A percentile compares a stretch with the other conserved stretches of the same genome.
Evolutionary conservation across 2,113 vertebrate genomes (phyloP).

Genomic region (Emydura subglobosa): DNA sequence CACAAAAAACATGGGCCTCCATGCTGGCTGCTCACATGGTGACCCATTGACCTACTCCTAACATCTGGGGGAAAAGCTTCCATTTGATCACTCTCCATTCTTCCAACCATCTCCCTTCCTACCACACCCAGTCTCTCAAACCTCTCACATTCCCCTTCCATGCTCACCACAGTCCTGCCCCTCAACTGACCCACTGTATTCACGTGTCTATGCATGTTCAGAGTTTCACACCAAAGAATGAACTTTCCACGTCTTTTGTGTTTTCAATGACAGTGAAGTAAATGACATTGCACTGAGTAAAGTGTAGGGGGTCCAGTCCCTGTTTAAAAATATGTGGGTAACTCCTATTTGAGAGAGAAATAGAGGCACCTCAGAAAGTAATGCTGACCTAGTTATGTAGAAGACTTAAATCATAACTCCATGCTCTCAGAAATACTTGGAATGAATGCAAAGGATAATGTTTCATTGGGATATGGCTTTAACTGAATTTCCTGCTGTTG

Average conservation of each 20-base stretch:
- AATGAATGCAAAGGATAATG: too few relatives aligned
- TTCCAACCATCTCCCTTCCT: not conserved
- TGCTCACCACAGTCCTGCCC: not conserved
- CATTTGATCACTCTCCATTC: not conserved
- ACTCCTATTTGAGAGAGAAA: not conserved
- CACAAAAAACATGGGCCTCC: not conserved
- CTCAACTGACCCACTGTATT: not conserved
- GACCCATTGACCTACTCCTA: not conserved
- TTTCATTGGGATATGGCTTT: not conserved
- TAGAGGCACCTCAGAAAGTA: not conserved
- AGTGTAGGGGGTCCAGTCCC: not conserved
- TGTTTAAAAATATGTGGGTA: not conserved
- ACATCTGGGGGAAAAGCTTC: not conserved
- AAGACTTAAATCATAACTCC: too few relatives aligned
- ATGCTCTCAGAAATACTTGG: too few relatives aligned
- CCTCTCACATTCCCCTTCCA: not conserved
- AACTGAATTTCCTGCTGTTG: too few relatives aligned
- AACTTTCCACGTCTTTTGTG: not conserved
- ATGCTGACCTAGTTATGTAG: not conserved
- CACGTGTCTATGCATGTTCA: not conserved
- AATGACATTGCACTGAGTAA: not conserved
- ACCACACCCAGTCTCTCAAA: not conserved
- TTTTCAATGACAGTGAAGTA: not conserved
- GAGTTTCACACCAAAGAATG: not conserved
- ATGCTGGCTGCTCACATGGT: not conserved